Evolutionary conservation across 2,113 vertebrate species (phyloP).

Genomic region (Rhodinocichla rosea): DNA sequence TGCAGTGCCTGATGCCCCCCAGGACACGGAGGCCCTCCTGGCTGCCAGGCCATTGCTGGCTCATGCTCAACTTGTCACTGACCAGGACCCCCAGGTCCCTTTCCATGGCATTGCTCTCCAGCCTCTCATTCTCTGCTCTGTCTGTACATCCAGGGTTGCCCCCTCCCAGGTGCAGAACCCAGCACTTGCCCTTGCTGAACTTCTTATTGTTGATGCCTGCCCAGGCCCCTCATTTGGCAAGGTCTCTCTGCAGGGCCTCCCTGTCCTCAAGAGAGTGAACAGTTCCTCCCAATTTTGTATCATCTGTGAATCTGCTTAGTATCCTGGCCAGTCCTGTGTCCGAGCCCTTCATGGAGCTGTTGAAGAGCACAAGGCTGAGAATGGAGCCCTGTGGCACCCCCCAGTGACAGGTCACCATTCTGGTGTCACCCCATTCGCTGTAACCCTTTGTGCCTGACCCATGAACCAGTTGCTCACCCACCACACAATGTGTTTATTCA

Average conservation of each 20-base stretch:
- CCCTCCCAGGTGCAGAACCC: background rate
- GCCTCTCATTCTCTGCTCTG: fast-evolving
- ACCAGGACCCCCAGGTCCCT: fast-evolving
- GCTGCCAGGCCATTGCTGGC: background rate
- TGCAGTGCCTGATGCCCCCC: background rate
- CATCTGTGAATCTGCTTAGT: background rate
- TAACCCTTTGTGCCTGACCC: background rate
- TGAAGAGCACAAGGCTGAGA: background rate
- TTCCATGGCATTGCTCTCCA: background rate
- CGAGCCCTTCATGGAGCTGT: background rate
- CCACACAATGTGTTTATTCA: background rate
- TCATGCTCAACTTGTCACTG: fast-evolving
- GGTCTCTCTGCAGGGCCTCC: background rate
- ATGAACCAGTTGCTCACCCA: background rate
- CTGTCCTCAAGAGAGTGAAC: background rate
- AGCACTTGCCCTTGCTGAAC: background rate
- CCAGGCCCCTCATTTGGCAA: background rate
- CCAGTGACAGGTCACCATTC: background rate
- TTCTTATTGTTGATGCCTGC: fast-evolving
- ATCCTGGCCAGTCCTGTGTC: background rate
- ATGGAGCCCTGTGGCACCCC: background rate
- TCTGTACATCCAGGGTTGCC: background rate
- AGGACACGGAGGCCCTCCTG: background rate
- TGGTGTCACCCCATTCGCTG: no score
- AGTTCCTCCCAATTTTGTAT: background rate